phyloP scores from a whole-genome alignment of 2,888 invertebrate species.

The Scaptomyza caliginosa region DNA sequence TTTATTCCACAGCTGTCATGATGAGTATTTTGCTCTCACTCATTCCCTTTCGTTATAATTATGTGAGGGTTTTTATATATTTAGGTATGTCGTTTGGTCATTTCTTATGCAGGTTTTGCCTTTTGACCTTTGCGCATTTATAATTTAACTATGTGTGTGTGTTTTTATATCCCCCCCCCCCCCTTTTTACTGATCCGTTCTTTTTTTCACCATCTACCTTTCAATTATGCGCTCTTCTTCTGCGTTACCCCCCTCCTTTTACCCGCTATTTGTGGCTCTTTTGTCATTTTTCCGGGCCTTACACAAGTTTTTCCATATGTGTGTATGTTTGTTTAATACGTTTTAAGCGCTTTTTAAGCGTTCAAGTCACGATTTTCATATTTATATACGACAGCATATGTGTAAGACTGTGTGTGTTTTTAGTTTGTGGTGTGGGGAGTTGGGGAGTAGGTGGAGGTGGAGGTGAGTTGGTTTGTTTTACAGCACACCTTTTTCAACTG shows the following conservation, averaged over 20 bases:
- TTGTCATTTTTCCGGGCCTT: conserved; percentile 57
- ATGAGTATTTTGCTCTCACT: conserved; percentile 8
- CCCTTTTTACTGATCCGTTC: neutral
- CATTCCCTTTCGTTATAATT: conserved; percentile 41
- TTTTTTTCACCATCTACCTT: conserved; percentile 51
- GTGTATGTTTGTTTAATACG: conserved; percentile 72
- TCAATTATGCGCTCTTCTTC: conserved; percentile 65
- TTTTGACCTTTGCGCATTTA: conserved; percentile 73
- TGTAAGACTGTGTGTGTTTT: neutral
- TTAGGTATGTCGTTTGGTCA: conserved; percentile 29
- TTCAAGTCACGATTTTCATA: conserved; percentile 82
- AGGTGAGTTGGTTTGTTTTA: neutral
- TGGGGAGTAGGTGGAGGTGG: neutral
- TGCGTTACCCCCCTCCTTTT: neutral
- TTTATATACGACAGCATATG: conserved; percentile 62
- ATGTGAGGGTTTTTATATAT: conserved; percentile 35
- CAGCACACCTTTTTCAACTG: conserved; percentile 65
- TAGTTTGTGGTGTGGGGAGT: neutral
- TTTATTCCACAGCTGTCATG: conserved; percentile 65
- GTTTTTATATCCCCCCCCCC: conserved; percentile 2
- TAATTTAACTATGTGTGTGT: conserved; percentile 30
- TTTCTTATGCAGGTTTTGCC: conserved; percentile 42
- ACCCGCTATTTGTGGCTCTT: conserved; percentile 28
- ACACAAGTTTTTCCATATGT: conserved; percentile 73
- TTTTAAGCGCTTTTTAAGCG: conserved; percentile 80